Percentiles rank a stretch among this genome's conserved stretches.
Evolutionary conservation across 2,113 vertebrate genomes (phyloP).

Genomic region (Proterorhinus semilunaris): DNA sequence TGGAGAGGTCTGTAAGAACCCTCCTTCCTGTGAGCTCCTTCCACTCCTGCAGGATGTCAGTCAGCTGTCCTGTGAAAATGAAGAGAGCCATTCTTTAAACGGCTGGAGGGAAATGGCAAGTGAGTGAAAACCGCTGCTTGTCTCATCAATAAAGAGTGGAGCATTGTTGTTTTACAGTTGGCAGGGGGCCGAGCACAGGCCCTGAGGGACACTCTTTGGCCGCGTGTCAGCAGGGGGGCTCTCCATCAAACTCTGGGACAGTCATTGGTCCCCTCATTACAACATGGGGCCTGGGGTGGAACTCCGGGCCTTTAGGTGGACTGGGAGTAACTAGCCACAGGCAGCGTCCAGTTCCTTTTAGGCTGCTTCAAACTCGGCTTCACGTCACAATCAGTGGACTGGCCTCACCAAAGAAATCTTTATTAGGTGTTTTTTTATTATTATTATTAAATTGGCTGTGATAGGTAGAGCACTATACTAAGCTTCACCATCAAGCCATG

Average conservation of each 20-base stretch:
- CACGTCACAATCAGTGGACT: too few species aligned
- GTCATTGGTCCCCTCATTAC: constrained; percentile 81
- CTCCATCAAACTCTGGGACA: constrained; percentile 74
- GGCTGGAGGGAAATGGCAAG: constrained; percentile 70
- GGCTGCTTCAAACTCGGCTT: too few species aligned
- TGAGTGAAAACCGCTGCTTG: constrained; percentile 70
- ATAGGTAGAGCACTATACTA: too few species aligned
- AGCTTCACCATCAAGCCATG: too few species aligned
- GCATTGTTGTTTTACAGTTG: constrained; percentile 71
- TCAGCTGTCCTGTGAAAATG: constrained; percentile 41
- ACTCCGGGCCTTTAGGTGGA: too few species aligned
- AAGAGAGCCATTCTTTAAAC: constrained; percentile 65
- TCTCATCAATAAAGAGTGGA: constrained; percentile 75
- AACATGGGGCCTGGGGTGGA: constrained; percentile 68
- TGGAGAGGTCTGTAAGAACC: not conserved
- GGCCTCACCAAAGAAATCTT: too few species aligned
- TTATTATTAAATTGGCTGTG: too few species aligned
- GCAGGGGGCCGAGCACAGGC: constrained; percentile 48
- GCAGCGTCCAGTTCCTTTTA: too few species aligned
- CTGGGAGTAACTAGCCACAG: too few species aligned
- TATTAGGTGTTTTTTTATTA: too few species aligned
- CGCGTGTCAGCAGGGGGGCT: constrained; percentile 69
- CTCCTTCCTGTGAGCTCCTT: constrained; percentile 13
- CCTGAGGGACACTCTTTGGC: constrained; percentile 42
- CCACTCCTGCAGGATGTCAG: constrained; percentile 36